Evolutionary conservation across 2,113 vertebrate species (phyloP).

Genomic region (Petaurus breviceps): DNA sequence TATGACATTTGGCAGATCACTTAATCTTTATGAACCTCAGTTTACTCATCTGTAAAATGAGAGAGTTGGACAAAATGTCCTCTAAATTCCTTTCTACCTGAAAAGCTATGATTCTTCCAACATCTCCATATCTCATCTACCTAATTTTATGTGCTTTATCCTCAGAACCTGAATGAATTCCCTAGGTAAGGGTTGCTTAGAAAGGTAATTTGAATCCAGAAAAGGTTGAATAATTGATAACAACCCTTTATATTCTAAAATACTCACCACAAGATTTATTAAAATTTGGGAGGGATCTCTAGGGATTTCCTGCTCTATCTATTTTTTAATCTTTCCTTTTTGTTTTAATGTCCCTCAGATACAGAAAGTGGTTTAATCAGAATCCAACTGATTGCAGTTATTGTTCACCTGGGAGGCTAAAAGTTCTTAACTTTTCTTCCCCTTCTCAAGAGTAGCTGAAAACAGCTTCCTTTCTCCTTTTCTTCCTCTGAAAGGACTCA

Average conservation of each 20-base stretch:
- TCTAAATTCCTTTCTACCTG: not conserved
- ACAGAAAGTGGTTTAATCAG: not conserved
- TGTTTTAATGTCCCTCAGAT: not conserved
- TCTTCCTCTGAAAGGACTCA: not conserved
- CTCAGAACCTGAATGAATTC: not conserved
- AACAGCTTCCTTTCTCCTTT: not conserved
- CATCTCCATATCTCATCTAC: not conserved
- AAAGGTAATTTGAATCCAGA: not conserved
- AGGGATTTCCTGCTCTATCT: not conserved
- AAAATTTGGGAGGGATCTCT: not conserved
- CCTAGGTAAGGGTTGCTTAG: not conserved
- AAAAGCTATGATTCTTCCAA: not conserved
- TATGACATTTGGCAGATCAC: not conserved
- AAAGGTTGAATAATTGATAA: not conserved
- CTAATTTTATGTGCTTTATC: not conserved
- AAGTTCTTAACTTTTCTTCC: not conserved
- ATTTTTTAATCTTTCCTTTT: not conserved
- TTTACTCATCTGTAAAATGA: not conserved
- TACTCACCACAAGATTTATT: not conserved
- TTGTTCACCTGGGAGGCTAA: not conserved
- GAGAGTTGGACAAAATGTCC: not conserved
- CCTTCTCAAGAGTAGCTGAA: not conserved
- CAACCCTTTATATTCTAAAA: not conserved
- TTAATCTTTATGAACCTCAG: not conserved
- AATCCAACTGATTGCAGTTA: not conserved